Evolutionary conservation across 2,113 vertebrate species (phyloP), one percentile per base, ranked within the genome.

Genomic region (Nerophis lumbriciformis): DNA sequence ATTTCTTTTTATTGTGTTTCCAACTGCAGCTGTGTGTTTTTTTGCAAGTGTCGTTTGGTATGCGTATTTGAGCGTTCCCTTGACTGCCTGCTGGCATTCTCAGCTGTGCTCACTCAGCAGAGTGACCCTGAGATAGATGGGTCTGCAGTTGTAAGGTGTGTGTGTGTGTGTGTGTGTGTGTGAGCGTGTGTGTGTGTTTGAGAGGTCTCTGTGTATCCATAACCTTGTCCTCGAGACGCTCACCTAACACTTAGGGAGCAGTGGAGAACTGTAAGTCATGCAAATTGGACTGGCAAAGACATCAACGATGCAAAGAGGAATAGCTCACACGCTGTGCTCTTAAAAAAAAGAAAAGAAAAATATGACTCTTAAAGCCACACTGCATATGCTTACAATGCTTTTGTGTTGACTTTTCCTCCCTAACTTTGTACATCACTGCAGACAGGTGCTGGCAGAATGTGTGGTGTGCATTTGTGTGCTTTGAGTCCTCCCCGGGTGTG

Each of bases 71-170:
- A 83, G 64, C 56, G 61, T 65, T 81, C 83, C 78, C 84, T 58
- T 8, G 73, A 61, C 75, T 68, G 58, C 49, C 4, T 13, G 50
- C 72, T 63, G 65, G 68, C 76, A 48, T 61, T 72, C 77, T 79
- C 54, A 21, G 72, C 69, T 71, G 60, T 84, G 87, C 88, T 82
- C 72, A 69, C 66, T 88, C 86, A 88, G 88, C 88, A 87, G 63
- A 68, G 69, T 67, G 67, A 67, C 68, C 76, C 59, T 48, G 64
- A 88, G 85, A 90, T 89, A 71, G 85, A 87, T 82, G 78, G 73
- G 76, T 83, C 19, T 76, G 63, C 66, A 68, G 73, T 74, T 71
- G 70, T 61, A 75, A 80, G 56, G 21, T 52, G 61, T 48, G 61
- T 65, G 67, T 37, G 79, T 66, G 79, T 66, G 72, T 58, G 36